Base-by-base conservation (phyloP, 2,797 vertebrate species). In the Malacoraja senta region DNA sequence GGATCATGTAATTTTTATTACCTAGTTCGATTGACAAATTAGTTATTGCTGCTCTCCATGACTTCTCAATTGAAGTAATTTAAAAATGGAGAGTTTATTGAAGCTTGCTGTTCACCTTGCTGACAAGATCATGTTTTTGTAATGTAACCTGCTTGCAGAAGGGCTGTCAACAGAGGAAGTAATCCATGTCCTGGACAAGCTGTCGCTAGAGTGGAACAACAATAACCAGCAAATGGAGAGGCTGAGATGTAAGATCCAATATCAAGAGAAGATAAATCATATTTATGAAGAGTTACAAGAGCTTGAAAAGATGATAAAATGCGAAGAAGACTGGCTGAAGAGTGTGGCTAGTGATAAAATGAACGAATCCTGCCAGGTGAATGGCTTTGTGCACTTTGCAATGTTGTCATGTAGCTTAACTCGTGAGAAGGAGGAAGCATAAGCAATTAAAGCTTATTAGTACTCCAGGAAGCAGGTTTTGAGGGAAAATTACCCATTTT, bases 331-430 rank as follows among this genome's bases (percentile, higher is more conserved):
- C 81, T 98, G 98, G 97, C 94, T 98, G 79, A 95, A 95, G 93
- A 95, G 93, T 0, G 61, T 94, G 0, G 0, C 93, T 0, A 79
- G 93, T 1, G 58, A 93, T 68, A 94, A 95, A 21, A 93, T 97
- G 93, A 96, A 96, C 13, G 96, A 96, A 1, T 96, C 97, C 44
- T 98, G 96, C 94, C 96, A 97, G 98, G 98, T 99, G 95, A 95
- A 95, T 63, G 38, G 29, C 10, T 19, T 19, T 88, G 15, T 68
- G 19, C 10, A 35, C n/a, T 21, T 2, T 61, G 35, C 13, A 17
- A 17, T 88, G 32, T 88, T 35, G 63, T 68, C 17, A 68, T 32
- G 9, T 88, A 4, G 84, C 21, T 68, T 88, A 35, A 68, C 35
- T 68, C 1, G 19, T 68, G n/a, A 21, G 61, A 68, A 21, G 19